Conservation (phyloP, 2,113 vertebrate genomes). For the Dicerorhinus sumatrensis region DNA sequence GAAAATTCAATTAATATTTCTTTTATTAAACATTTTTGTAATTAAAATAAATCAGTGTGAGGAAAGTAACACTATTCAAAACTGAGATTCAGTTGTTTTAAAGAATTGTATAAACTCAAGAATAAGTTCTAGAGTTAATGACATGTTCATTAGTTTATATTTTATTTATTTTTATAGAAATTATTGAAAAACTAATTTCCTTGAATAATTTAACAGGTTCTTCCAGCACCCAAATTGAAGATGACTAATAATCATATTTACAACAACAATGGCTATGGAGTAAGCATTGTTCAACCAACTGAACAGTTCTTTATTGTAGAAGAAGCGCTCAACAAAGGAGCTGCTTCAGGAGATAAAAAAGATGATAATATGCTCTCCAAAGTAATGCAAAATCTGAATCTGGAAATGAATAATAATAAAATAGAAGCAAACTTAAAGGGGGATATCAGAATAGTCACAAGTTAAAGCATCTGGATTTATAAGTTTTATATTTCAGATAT, state of each 20-base stretch:
- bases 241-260: conserved; percentile 84
- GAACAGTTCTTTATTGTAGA: conserved; percentile 71
- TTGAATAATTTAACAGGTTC: conserved; percentile 70
- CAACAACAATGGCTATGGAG: conserved; percentile 79
- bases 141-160: background rate
- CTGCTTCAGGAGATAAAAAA: conserved; percentile 78
- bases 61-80: conserved; percentile 37
- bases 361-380: conserved; percentile 73
- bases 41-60: background rate
- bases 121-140: background rate
- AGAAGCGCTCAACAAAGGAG: conserved; percentile 64
- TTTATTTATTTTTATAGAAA: background rate
- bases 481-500: conserved; percentile 52
- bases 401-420: conserved; percentile 82
- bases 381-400: conserved; percentile 79
- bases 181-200: conserved; percentile 35
- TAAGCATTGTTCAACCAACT: conserved; percentile 79
- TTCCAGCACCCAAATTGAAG: conserved; percentile 84
- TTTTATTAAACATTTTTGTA: background rate
- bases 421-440: conserved; percentile 82
- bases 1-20: conserved; percentile 37
- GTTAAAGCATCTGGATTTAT: conserved; percentile 37
- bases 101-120: background rate
- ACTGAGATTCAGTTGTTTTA: conserved; percentile 26
- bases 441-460: conserved; percentile 78